A percentile compares a stretch with the other conserved stretches of the same genome.
Conservation (phyloP, 2,113 vertebrate species). For the Recurvirostra avosetta region DNA sequence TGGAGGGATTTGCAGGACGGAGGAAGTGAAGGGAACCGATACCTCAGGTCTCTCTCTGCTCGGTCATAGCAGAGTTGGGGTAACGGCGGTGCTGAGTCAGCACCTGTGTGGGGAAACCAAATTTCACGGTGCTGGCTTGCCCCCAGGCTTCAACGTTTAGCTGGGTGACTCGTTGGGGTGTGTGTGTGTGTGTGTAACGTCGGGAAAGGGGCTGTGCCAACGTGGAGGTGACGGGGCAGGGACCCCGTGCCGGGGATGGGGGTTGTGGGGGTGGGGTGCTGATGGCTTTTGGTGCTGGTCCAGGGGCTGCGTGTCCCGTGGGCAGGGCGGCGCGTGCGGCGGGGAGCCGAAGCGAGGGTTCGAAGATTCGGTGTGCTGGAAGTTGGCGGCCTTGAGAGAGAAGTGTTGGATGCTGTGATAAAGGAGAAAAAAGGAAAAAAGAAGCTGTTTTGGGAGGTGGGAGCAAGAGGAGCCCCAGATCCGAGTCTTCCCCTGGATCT, state of each 20-base stretch:
- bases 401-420: background rate
- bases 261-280: background rate
- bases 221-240: background rate
- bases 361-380: background rate
- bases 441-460: background rate
- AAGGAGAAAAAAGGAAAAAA: accelerated
- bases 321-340: accelerated
- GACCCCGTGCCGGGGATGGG: background rate
- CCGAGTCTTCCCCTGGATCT: accelerated
- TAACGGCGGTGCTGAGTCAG: accelerated
- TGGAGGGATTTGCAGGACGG: background rate
- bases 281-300: background rate
- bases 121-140: accelerated
- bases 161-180: background rate
- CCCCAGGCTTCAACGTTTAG: accelerated
- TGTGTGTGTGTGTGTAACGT: accelerated
- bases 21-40: accelerated
- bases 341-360: background rate
- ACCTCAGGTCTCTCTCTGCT: background rate
- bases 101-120: accelerated
- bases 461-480: background rate
- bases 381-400: background rate
- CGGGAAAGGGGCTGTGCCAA: accelerated
- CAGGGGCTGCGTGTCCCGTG: background rate
- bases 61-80: accelerated